These are phyloP conservation scores for Rallus limicola DNA, from an alignment of 2,113 vertebrate species.

Conservation along the genomic window DNA sequence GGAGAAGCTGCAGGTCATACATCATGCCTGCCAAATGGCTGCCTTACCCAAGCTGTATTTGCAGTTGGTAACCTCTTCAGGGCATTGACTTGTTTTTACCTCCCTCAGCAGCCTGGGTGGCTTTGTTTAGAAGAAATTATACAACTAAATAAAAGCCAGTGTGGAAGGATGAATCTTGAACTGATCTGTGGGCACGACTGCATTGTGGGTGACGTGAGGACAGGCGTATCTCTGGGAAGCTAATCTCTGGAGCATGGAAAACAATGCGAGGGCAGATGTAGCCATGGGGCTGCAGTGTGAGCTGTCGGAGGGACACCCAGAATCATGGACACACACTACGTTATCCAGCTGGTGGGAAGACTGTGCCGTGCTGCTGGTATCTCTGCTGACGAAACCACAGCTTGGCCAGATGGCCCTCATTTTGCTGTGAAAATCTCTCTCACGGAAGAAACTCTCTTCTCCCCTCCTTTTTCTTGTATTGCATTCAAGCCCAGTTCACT, in stretches of 20 bases:
- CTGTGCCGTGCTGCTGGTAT: neutral
- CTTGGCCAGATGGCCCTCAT: neutral
- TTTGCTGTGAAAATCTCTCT: neutral
- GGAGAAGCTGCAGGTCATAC: neutral
- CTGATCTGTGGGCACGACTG: rapidly evolving
- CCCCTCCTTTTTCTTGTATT: neutral
- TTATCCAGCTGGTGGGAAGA: neutral
- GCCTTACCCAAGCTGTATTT: neutral
- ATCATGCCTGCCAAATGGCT: neutral
- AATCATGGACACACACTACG: rapidly evolving
- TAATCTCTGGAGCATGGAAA: neutral
- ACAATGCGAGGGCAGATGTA: neutral
- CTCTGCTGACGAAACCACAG: neutral
- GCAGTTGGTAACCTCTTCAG: neutral
- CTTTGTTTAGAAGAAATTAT: neutral
- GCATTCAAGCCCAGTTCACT: neutral
- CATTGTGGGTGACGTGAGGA: neutral
- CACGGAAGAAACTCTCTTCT: neutral
- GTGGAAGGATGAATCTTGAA: neutral
- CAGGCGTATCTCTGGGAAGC: neutral
- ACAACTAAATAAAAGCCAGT: neutral
- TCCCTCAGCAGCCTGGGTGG: neutral
- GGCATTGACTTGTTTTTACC: neutral
- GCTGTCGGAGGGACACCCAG: neutral
- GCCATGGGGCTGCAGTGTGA: rapidly evolving